Conservation (phyloP, 1,140 invertebrate species). For the Scaptodrosophila lebanonensis region DNA sequence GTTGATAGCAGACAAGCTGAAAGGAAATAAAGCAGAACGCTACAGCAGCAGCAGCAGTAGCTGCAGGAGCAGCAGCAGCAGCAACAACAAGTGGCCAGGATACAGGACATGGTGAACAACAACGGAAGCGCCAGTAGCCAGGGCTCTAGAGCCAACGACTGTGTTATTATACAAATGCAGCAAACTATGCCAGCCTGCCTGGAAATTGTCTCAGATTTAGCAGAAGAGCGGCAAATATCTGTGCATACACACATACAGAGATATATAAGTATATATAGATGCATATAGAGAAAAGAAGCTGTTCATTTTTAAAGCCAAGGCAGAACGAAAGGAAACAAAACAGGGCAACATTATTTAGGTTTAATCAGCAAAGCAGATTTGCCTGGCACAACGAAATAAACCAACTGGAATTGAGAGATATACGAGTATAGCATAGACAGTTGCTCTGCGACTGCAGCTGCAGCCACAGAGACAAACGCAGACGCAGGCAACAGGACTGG, state of each 20-base stretch:
- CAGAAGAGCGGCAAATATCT: conserved; percentile 15
- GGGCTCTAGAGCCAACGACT: conserved; percentile 50
- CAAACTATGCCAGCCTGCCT: conserved; percentile 48
- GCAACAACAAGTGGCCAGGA: conserved; percentile 69
- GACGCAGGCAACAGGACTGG: conserved; percentile 26
- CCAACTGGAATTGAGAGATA: conserved; percentile 68
- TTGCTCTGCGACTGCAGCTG: too few species aligned
- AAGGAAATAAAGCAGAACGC: conserved; percentile 69
- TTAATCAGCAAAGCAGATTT: conserved; percentile 74
- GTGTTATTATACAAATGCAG: conserved; percentile 67
- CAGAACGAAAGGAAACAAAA: conserved; percentile 50
- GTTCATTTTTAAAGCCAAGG: too few species aligned
- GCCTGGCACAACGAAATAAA: conserved; percentile 68
- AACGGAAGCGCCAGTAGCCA: conserved; percentile 35
- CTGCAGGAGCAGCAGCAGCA: background rate
- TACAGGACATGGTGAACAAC: conserved; percentile 11
- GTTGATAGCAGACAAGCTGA: conserved; percentile 40
- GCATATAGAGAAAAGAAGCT: conserved; percentile 22
- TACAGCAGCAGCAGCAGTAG: conserved; percentile 39
- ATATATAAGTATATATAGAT: conserved; percentile 3
- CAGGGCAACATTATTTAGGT: conserved; percentile 68
- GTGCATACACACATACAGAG: background rate
- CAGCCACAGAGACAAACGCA: conserved; percentile 19
- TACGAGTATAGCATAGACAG: conserved; percentile 4
- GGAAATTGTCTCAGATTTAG: conserved; percentile 70